Evolutionary conservation across 2,113 vertebrate species (phyloP).

Genomic region (Hemiscyllium ocellatum): DNA sequence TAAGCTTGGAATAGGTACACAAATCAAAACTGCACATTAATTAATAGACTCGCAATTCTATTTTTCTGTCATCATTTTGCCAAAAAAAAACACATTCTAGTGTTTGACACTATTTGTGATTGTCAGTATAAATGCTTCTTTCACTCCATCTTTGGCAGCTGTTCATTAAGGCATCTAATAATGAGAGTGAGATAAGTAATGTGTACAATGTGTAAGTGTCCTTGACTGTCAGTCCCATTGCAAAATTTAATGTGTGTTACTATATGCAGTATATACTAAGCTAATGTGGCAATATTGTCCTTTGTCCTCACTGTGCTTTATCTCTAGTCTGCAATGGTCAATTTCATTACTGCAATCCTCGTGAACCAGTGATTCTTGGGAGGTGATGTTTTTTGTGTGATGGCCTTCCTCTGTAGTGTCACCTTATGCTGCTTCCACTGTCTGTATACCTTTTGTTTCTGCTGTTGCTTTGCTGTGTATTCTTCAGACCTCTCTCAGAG

Average conservation of each 20-base stretch:
- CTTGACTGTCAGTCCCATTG: constrained; percentile 96
- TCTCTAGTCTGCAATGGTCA: constrained; percentile 80
- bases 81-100: constrained; percentile 82
- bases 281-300: constrained; percentile 97
- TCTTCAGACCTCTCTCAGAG: constrained; percentile 83
- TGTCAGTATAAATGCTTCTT: constrained; percentile 75
- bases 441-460: constrained; percentile 81
- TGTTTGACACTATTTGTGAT: constrained; percentile 86
- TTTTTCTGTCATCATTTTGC: constrained; percentile 72
- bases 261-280: constrained; percentile 99
- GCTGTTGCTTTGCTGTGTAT: constrained; percentile 98
- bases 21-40: constrained; percentile 74
- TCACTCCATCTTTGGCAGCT: constrained; percentile 84
- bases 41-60: constrained; percentile 53
- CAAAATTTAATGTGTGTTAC: constrained; percentile 95
- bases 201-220: constrained; percentile 97
- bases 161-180: constrained; percentile 87
- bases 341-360: constrained; percentile 91
- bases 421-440: constrained; percentile 93
- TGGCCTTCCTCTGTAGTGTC: constrained; percentile 92
- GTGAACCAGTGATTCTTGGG: constrained; percentile 96
- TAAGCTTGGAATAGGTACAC: constrained; percentile 77
- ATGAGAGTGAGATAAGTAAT: constrained; percentile 88
- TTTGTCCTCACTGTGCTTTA: constrained; percentile 99
- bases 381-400: constrained; percentile 98